phyloP scores from a whole-genome alignment of 2,797 vertebrate species.

The Platyrinchus mystaceus region DNA sequence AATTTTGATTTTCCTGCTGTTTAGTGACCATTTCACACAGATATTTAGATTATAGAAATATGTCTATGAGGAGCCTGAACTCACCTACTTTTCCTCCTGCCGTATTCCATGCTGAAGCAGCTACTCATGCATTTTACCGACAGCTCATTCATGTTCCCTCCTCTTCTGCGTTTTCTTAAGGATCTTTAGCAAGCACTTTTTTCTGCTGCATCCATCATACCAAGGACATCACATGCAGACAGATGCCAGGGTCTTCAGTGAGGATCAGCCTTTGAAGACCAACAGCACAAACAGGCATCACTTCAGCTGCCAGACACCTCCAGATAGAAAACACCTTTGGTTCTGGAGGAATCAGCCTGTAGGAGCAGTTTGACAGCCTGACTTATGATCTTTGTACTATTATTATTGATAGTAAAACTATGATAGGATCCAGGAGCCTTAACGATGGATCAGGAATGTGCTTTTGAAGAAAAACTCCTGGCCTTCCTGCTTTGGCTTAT shows the following conservation, averaged over 20 bases:
- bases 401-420: background rate
- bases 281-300: background rate
- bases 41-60: background rate
- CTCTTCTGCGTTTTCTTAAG: background rate
- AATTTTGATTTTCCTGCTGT: background rate
- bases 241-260: background rate
- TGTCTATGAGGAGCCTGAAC: background rate
- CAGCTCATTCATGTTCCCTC: background rate
- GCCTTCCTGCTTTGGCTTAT: background rate
- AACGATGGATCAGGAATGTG: background rate
- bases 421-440: background rate
- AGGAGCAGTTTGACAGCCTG: background rate
- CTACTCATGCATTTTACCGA: background rate
- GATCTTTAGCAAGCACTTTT: background rate
- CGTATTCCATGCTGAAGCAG: background rate
- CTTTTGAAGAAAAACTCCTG: background rate
- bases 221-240: background rate
- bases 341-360: background rate
- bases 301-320: rapidly evolving
- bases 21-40: background rate
- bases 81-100: background rate
- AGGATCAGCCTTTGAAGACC: background rate
- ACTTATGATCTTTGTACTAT: background rate
- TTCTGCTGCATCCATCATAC: background rate
- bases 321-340: background rate